Evolutionary conservation across 2,888 invertebrate species (phyloP), one percentile per base, ranked within the genome.

Genomic region (Drepanosiphum platanoidis): DNA sequence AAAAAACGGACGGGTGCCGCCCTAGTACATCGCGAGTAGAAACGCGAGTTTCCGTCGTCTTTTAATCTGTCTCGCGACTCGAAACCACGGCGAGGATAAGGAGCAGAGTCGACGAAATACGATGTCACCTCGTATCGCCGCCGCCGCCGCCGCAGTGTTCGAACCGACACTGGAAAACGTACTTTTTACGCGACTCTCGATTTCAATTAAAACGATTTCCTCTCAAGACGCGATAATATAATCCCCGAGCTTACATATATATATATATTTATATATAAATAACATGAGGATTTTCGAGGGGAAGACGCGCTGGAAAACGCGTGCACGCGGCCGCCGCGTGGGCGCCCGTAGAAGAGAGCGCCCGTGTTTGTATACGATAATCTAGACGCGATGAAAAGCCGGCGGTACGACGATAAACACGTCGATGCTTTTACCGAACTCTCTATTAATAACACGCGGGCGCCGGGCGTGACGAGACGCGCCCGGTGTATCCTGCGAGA

Each of bases 351-450:
- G 15, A 8, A 27, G 46, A 27, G n/a, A 30, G 3, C 27, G 27
- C 27, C 27, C 27, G 39, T 64, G 34, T 64, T 42, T 61, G 5
- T 68, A 68, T 46, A 68, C n/a, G 46, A 68, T 70, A 70, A 80
- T 80, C 18, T 70, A n/a, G n/a, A 52, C 34, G 46, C 80, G 52
- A 81, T 81, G 30, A 15, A 58, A 66, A 22, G 52, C 36, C 30
- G 70, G 15, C 39, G 32, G 46, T 79, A 42, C 42, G 46, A 68
- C 36, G 71, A 81, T 81, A 71, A 71, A 81, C 81, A 71, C 52
- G 71, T 58, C 39, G 81, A 81, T 30, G 81, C 81, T 81, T 81
- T 81, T 71, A 81, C 15, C 81, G 39, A 81, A 71, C 58, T 15
- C 30, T 64, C 36, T 81, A 52, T 58, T 71, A 66, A 58, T 71